These are phyloP conservation scores for Leptodactylus fallax DNA, from an alignment of 2,797 vertebrate species.

Conservation along the genomic window DNA sequence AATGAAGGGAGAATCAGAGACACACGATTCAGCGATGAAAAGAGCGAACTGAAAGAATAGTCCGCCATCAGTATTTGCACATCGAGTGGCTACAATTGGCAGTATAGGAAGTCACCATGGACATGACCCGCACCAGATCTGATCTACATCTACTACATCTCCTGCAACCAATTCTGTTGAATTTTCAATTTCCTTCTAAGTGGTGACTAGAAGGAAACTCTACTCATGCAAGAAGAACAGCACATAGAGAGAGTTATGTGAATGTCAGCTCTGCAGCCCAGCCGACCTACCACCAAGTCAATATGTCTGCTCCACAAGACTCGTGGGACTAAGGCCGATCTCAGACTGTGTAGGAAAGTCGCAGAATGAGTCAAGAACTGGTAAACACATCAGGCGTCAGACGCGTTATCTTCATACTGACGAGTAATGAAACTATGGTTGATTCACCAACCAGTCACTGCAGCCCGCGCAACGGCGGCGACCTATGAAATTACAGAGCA, in stretches of 20 bases:
- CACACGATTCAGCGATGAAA: too few relatives aligned
- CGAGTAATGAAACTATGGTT: background rate
- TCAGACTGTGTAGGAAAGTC: background rate
- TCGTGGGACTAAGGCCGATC: background rate
- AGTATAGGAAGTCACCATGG: too few relatives aligned
- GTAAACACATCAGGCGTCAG: background rate
- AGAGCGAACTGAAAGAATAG: too few relatives aligned
- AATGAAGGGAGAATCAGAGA: too few relatives aligned
- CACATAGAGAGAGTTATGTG: background rate
- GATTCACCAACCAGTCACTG: background rate
- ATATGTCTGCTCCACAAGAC: background rate
- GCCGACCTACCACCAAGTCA: background rate
- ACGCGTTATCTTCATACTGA: background rate
- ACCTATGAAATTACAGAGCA: background rate
- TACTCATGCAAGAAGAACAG: background rate
- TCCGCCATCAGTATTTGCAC: too few relatives aligned
- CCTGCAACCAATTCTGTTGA: background rate
- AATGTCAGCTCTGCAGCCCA: background rate
- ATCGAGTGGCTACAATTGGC: too few relatives aligned
- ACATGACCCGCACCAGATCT: too few relatives aligned
- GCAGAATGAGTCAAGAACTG: background rate
- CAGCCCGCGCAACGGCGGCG: background rate
- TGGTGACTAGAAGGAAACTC: background rate
- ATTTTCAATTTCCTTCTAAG: background rate
- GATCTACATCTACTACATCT: too few relatives aligned